A percentile compares a stretch with the other conserved stretches of the same genome.
Evolutionary conservation across 2,797 vertebrate genomes (phyloP).

Genomic region (Australoheros facetus): DNA sequence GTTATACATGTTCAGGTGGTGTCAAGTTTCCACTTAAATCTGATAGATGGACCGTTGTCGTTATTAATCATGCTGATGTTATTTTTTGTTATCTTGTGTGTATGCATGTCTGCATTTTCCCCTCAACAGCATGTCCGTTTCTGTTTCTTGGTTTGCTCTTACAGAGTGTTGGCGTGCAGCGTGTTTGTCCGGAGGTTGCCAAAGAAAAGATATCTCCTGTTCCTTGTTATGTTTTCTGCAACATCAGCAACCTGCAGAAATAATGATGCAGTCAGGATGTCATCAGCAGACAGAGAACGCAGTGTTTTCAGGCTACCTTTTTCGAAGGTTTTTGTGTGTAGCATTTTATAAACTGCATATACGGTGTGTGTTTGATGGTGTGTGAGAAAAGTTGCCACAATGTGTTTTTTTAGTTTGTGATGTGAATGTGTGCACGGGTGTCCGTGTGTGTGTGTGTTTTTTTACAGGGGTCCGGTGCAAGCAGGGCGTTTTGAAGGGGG

Average conservation of each 20-base stretch:
- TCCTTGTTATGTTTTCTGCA: conserved; percentile 18
- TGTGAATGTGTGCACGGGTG: conserved; percentile 43
- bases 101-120: neutral
- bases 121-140: neutral
- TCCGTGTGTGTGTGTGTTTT: conserved; percentile 7
- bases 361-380: conserved; percentile 68
- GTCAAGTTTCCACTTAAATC: conserved; percentile 19
- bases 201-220: conserved; percentile 3
- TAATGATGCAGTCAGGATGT: conserved; percentile 1
- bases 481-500: conserved; percentile 67
- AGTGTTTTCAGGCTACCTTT: conserved; percentile 1
- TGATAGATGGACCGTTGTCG: conserved; percentile 16
- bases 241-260: conserved; percentile 5
- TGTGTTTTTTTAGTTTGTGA: conserved; percentile 73
- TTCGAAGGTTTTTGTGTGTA: conserved; percentile 10
- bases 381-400: conserved; percentile 73
- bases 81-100: conserved; percentile 1
- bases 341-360: conserved; percentile 66
- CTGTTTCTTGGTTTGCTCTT: conserved; percentile 5
- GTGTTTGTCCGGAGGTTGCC: neutral
- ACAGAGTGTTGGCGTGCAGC: neutral
- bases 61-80: conserved; percentile 16
- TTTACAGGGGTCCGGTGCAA: conserved; percentile 59
- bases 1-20: conserved; percentile 18
- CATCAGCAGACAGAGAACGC: neutral